Evolutionary conservation across 2,113 vertebrate species (phyloP), one percentile per base, ranked within the genome.

Genomic region (Caranx ignobilis): DNA sequence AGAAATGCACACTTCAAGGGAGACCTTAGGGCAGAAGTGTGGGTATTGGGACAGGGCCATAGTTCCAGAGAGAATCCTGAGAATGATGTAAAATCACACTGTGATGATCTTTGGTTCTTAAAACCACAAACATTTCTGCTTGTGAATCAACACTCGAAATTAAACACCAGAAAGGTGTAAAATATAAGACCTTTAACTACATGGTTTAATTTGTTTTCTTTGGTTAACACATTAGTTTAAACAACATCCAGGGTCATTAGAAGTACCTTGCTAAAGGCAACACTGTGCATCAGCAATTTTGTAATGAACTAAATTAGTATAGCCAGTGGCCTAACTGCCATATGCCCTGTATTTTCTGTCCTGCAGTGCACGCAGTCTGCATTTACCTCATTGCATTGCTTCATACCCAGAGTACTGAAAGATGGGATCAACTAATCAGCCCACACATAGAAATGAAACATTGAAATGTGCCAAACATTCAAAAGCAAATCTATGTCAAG

Each of bases 311-410:
- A 50, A 43, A 69, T 83, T 63, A 67, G 60, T 67, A 35, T 76
- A 75, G 70, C 84, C 78, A 61, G n/a, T 77, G 77, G 87, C 76
- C 63, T 63, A 13, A 69, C 79, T 81, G 71, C 86, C 89, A 87
- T 85, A 87, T 90, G 89, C 63, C 71, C 66, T 52, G 67, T 61
- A 39, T 83, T 43, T 64, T 39, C 67, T 43, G 43, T 71, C 48
- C 37, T 26, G 50, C 66, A 54, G 47, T 59, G 68, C 70, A 68
- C 6, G 1, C 31, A 63, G 60, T 59, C 19, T 34, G 35, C 5
- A 56, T 81, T 81, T 47, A 75, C 63, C 57, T 61, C 10, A 7
- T 71, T 77, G 56, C 66, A n/a, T 43, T 52, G 18, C 80, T 61
- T 41, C 66, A 19, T 26, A 64, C 45, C 15, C 61, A 73, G 47